phyloP scores from a whole-genome alignment of 2,888 invertebrate genomes.

The Chorisops tibialis region DNA sequence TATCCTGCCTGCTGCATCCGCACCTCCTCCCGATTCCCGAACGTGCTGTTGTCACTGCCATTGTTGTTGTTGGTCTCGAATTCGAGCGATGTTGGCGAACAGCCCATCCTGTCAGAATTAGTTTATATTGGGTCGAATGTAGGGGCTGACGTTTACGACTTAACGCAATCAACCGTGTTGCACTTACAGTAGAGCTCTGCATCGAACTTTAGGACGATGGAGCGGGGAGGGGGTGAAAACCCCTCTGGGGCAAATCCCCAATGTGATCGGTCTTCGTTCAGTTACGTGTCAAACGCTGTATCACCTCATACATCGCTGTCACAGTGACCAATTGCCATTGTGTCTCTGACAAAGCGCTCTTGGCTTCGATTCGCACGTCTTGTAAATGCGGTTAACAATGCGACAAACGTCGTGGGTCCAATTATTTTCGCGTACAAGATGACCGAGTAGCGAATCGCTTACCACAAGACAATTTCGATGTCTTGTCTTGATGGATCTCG shows the following conservation, averaged over 20 bases:
- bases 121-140: conserved; percentile 11
- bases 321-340: conserved; percentile 22
- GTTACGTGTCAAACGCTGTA: conserved; percentile 10
- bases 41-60: conserved; percentile 11
- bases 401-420: conserved; percentile 13
- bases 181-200: conserved; percentile 6
- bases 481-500: too few relatives aligned
- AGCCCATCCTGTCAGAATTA: conserved; percentile 23
- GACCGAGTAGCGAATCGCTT: too few relatives aligned
- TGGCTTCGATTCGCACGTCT: conserved; percentile 12
- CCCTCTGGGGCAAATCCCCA: background rate
- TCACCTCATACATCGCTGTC: conserved; percentile 21
- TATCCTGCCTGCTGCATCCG: background rate
- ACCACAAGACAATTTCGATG: too few relatives aligned
- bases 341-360: conserved; percentile 19
- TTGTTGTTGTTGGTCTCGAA: conserved; percentile 10
- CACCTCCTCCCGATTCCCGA: background rate
- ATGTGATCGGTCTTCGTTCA: background rate
- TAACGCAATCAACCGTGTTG: conserved; percentile 26
- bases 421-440: conserved; percentile 2
- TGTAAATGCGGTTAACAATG: conserved; percentile 12
- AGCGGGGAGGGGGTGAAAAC: background rate
- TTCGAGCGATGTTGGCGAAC: conserved; percentile 19
- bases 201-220: background rate
- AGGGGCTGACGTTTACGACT: conserved; percentile 24